Evolutionary conservation across 2,888 invertebrate genomes (phyloP), one percentile per base, ranked within the genome.

Genomic region (Ceriagrion tenellum): DNA sequence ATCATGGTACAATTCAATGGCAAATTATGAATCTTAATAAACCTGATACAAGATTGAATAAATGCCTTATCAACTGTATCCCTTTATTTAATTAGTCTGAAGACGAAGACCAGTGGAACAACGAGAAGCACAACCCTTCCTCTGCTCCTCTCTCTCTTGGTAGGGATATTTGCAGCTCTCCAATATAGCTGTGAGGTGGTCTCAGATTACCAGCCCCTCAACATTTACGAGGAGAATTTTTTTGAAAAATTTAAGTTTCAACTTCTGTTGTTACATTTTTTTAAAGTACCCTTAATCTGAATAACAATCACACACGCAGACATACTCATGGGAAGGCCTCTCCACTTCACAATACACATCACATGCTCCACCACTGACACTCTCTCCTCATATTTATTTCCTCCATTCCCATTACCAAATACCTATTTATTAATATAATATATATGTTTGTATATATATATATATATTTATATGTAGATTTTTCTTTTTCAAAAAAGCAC

Each of bases 1-100:
- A 93, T 93, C 93, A 93, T 93, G 93, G 69, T 93, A 93, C 93
- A 93, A 69, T 93, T 74, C 47, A 93, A 93, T 93, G 56, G 93
- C 93, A 93, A 93, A 93, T 93, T 93, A 93, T 93, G 69, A 93
- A 69, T 93, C 93, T 93, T 74, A 93, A 93, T 93, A 93, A 93
- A 93, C 69, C 63, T 93, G 69, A 93, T 93, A 93, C 93, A 93
- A 69, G 93, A 69, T 93, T 47, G 69, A 93, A 47, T 93, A 93
- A 93, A 93, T 93, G 93, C 93, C 93, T 93, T 74, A 93, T 93
- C 81, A 81, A 81, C 93, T 93, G 93, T 63, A 74, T 47, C 93
- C 93, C 47, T 93, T n/a, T 23, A 93, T 16, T 81, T 35, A 35
- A 13, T 81, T 35, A 35, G 13, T 35, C 18, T 35, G 35, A 81